These are phyloP conservation scores for Rhopalosiphum nymphaeae DNA, from an alignment of 2,888 invertebrate species.

Conservation along the genomic window DNA sequence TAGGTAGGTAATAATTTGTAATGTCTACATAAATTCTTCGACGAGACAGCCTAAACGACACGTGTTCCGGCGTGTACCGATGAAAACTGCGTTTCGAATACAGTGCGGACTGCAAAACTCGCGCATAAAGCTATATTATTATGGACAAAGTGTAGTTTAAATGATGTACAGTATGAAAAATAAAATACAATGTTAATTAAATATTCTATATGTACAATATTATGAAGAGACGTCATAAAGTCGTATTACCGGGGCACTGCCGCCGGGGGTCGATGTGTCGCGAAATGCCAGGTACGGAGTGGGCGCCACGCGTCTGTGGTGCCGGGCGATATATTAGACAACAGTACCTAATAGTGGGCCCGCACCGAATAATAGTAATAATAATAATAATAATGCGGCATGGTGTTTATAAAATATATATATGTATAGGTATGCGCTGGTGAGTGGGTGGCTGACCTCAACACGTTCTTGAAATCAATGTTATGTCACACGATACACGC, in stretches of 20 bases:
- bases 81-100: background rate
- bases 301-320: constrained; percentile 50
- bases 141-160: background rate
- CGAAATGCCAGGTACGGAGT: background rate
- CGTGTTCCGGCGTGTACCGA: background rate
- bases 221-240: background rate
- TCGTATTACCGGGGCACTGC: background rate
- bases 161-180: background rate
- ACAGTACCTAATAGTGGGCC: constrained; percentile 24
- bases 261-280: background rate
- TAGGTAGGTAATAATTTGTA: too few species aligned
- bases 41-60: background rate
- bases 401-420: background rate
- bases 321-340: constrained; percentile 23
- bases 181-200: background rate
- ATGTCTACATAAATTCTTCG: background rate
- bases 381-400: background rate
- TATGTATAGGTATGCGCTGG: background rate
- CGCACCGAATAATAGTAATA: constrained; percentile 20
- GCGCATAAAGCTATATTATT: background rate
- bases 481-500: constrained; percentile 49
- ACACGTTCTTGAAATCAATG: constrained; percentile 62
- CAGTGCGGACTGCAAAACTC: background rate
- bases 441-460: constrained; percentile 58
- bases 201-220: background rate